phyloP scores from a whole-genome alignment of 2,797 vertebrate genomes.

The Heterohyrax brucei region DNA sequence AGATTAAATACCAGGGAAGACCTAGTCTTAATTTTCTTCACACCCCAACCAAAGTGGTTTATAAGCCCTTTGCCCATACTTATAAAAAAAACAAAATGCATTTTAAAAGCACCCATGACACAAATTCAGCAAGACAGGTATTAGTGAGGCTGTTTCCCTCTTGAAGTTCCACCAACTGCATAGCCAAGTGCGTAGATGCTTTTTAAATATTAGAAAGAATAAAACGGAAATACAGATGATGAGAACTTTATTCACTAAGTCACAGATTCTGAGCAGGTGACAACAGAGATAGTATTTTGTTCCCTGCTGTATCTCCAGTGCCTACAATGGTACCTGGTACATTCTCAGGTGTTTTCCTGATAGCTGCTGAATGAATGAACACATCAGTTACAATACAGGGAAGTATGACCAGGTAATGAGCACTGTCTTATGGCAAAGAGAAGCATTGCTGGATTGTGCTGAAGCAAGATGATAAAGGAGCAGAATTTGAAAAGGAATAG shows the following conservation, averaged over 20 bases:
- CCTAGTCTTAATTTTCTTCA: neutral
- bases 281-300: neutral
- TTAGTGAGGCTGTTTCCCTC: neutral
- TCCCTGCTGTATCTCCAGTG: neutral
- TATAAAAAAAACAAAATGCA: neutral
- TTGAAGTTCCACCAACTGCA: neutral
- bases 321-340: neutral
- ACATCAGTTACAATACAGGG: neutral
- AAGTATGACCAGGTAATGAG: neutral
- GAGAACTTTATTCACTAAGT: neutral
- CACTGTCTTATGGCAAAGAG: neutral
- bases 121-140: neutral
- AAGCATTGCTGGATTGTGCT: neutral
- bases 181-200: neutral
- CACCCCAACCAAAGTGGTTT: neutral
- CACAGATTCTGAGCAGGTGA: neutral
- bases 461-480: constrained; percentile 41
- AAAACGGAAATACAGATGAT: neutral
- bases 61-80: neutral
- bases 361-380: neutral
- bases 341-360: neutral
- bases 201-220: neutral
- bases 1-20: constrained; percentile 5
- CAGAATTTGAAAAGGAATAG: constrained; percentile 29
- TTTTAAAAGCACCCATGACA: neutral